A percentile compares a stretch with the other conserved stretches of the same genome.
Conservation (phyloP, 2,888 invertebrate species). For the Macrophya alboannulata region DNA sequence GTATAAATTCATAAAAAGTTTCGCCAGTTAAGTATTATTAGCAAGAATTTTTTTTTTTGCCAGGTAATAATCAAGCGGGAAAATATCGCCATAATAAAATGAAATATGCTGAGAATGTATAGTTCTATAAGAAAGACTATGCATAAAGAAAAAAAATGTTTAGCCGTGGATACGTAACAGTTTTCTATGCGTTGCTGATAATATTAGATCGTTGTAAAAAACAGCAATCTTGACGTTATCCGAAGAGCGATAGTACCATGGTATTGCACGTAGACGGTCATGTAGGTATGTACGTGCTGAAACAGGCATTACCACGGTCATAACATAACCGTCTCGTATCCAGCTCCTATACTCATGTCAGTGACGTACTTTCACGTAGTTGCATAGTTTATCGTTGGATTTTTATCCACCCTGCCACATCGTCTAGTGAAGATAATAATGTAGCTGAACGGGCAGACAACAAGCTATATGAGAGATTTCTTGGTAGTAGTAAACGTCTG, state of each 20-base stretch:
- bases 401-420: constrained; percentile 3
- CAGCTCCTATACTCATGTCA: neutral
- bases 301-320: neutral
- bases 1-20: neutral
- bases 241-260: neutral
- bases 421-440: neutral
- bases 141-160: neutral
- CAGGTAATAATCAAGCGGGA: neutral
- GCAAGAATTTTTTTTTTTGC: neutral
- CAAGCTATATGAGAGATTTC: neutral
- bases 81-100: neutral
- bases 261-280: neutral
- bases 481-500: constrained; percentile 8
- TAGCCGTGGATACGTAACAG: neutral
- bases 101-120: neutral
- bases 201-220: neutral
- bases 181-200: neutral
- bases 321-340: neutral
- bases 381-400: constrained; percentile 31
- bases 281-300: neutral
- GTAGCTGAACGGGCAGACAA: neutral
- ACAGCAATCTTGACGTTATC: constrained; percentile 3
- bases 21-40: neutral
- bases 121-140: neutral
- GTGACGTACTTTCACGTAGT: constrained; percentile 23